Conservation (phyloP, 2,797 vertebrate genomes). For the Rhabdophis nuchalis region DNA sequence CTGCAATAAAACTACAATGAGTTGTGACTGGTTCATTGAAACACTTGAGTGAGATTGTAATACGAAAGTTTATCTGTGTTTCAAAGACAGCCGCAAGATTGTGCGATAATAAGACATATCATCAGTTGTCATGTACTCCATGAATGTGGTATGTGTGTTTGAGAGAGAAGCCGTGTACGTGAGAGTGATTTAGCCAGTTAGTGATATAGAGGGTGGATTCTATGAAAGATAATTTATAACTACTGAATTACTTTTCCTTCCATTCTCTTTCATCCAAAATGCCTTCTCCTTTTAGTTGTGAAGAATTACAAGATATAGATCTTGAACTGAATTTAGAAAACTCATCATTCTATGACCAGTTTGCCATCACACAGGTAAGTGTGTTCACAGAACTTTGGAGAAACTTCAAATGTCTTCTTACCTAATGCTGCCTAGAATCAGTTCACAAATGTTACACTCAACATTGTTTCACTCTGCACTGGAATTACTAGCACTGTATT, state of each 20-base stretch:
- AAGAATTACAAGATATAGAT: constrained; percentile 88
- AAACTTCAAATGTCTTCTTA: not conserved
- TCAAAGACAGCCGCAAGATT: constrained; percentile 1
- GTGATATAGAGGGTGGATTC: constrained; percentile 13
- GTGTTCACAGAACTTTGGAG: not conserved
- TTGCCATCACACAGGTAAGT: constrained; percentile 90
- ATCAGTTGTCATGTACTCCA: not conserved
- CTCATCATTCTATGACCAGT: constrained; percentile 94
- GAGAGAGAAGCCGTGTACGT: not conserved
- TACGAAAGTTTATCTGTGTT: constrained; percentile 1
- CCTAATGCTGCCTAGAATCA: too few species aligned
- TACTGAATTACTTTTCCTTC: constrained; percentile 36
- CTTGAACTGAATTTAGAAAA: constrained; percentile 89
- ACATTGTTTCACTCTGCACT: not conserved
- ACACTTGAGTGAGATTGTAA: not conserved
- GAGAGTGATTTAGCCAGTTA: not conserved
- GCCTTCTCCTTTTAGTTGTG: constrained; percentile 77
- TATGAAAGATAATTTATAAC: constrained; percentile 8
- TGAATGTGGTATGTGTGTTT: not conserved
- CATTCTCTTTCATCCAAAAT: constrained; percentile 22
- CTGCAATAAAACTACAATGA: not conserved
- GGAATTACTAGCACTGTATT: not conserved
- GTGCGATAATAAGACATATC: not conserved
- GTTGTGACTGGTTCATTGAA: not conserved
- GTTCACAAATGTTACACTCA: not conserved